phyloP scores from a whole-genome alignment of 1,140 invertebrate species.

The Thereuonema tuberculata region DNA sequence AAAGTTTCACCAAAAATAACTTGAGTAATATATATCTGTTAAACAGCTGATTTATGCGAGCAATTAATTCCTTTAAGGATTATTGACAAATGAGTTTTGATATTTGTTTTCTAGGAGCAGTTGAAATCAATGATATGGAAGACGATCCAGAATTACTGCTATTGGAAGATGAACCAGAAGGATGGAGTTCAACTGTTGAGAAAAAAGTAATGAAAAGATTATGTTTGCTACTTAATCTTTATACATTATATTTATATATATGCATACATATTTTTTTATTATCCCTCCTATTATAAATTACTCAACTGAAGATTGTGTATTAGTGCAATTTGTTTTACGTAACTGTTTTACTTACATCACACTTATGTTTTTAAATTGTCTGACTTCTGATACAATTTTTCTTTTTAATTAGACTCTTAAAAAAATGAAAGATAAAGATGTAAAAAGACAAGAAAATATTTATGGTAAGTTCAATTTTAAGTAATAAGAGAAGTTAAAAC shows the following conservation, averaged over 20 bases:
- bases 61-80: no score
- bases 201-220: constrained; percentile 43
- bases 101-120: constrained; percentile 16
- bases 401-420: constrained; percentile 43
- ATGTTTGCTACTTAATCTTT: neutral
- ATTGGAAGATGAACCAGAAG: constrained; percentile 67
- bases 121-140: constrained; percentile 28
- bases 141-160: constrained; percentile 65
- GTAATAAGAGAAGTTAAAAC: no score
- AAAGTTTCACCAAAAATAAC: no score
- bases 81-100: no score
- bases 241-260: constrained; percentile 8
- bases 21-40: no score
- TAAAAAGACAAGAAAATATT: constrained; percentile 89
- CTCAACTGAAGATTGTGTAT: no score
- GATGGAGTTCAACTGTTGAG: constrained; percentile 77
- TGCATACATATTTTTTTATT: constrained; percentile 4
- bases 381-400: constrained; percentile 8
- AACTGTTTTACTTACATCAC: no score
- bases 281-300: no score
- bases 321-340: no score
- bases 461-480: constrained; percentile 33
- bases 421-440: constrained; percentile 63
- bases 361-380: constrained; percentile 3
- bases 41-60: no score